Percentiles rank a stretch among this genome's conserved stretches.
Conservation (phyloP, 2,113 vertebrate species). For the Dipodomys merriami region DNA sequence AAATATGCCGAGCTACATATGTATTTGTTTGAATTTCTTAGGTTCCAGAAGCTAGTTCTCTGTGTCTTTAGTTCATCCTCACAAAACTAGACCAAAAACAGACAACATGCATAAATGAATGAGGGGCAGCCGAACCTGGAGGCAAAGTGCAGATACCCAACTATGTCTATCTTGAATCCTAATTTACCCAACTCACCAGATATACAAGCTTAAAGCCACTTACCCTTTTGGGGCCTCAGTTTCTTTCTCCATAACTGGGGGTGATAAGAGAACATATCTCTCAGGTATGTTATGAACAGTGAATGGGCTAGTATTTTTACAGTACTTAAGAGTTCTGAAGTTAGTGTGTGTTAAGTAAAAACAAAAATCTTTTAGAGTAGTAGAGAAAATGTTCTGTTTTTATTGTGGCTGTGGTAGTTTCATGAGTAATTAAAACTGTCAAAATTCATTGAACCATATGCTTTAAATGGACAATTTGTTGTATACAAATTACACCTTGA, state of each 20-base stretch:
- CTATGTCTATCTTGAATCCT: neutral
- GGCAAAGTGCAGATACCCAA: neutral
- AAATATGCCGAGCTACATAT: neutral
- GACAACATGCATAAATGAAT: neutral
- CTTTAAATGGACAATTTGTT: conserved; percentile 31
- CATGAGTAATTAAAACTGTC: neutral
- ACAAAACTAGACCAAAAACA: neutral
- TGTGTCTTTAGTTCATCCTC: neutral
- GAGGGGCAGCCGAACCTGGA: neutral
- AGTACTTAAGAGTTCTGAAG: neutral
- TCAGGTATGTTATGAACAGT: neutral
- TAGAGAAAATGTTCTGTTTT: conserved; percentile 11
- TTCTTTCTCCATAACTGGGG: neutral
- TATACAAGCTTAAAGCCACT: neutral
- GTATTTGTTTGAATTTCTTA: neutral
- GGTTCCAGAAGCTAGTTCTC: neutral
- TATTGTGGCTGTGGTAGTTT: neutral
- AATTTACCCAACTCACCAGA: neutral
- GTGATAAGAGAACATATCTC: neutral
- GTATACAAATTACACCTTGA: conserved; percentile 16
- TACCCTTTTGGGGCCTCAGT: neutral
- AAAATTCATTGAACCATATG: neutral
- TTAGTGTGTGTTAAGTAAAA: conserved; percentile 51
- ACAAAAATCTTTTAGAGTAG: conserved; percentile 21
- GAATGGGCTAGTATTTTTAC: conserved; percentile 33